phyloP scores from a whole-genome alignment of 2,797 vertebrate species.

The Lemur catta region DNA sequence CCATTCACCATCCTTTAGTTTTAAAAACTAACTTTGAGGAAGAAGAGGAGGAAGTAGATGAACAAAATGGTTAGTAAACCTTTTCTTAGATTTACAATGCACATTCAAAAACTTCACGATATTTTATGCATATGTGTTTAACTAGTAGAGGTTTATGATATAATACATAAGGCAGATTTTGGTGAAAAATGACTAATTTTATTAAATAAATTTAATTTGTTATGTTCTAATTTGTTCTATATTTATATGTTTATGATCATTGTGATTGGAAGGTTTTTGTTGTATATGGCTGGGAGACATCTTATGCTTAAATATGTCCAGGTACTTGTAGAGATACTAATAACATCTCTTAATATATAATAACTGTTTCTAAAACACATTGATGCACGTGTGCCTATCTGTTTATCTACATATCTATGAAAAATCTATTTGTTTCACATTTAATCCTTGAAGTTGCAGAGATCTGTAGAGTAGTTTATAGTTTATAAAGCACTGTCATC shows the following conservation, averaged over 20 bases:
- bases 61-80: slow-evolving; percentile 73
- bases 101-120: not conserved
- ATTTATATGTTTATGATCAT: not conserved
- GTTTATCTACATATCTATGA: not conserved
- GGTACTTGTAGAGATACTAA: not conserved
- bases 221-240: not conserved
- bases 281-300: not conserved
- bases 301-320: not conserved
- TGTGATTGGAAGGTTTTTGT: not conserved
- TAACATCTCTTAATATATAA: not conserved
- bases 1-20: slow-evolving; percentile 82
- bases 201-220: not conserved
- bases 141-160: not conserved
- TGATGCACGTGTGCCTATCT: not conserved
- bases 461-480: not conserved
- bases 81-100: not conserved
- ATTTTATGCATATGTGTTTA: not conserved
- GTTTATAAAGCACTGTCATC: not conserved
- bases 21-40: slow-evolving; percentile 80
- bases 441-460: not conserved
- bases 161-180: not conserved
- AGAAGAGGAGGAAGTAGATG: slow-evolving; percentile 77
- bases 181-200: not conserved
- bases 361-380: not conserved
- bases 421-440: not conserved